These are phyloP conservation scores for Hyaena hyaena DNA, from an alignment of 2,113 vertebrate genomes.

Conservation along the genomic window DNA sequence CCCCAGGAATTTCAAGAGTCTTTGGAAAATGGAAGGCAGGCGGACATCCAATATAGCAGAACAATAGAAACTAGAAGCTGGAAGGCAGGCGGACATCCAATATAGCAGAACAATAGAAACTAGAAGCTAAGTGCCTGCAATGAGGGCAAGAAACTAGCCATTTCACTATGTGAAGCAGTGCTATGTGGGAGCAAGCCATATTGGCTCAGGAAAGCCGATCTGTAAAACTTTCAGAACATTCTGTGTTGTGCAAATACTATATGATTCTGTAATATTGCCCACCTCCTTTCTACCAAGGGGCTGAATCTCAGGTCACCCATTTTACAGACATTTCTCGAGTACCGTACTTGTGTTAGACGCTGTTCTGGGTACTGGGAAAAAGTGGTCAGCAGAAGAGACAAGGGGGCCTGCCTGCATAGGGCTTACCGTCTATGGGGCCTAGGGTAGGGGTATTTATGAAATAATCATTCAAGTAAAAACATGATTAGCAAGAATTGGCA, in stretches of 20 bases:
- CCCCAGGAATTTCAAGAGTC: not conserved
- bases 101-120: not conserved
- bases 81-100: not conserved
- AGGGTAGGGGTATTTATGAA: not conserved
- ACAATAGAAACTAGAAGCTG: not conserved
- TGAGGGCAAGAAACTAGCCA: not conserved
- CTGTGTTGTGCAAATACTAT: not conserved
- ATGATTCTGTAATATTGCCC: not conserved
- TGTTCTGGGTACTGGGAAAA: not conserved
- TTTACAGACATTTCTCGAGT: not conserved
- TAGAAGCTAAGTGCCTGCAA: not conserved
- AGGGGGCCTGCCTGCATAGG: not conserved
- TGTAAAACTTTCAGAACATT: not conserved
- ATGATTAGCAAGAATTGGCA: not conserved
- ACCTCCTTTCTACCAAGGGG: not conserved
- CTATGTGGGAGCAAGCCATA: not conserved
- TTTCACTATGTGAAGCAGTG: not conserved
- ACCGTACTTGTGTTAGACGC: not conserved
- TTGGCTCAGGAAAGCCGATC: not conserved
- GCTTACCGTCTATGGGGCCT: not conserved
- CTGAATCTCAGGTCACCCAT: not conserved
- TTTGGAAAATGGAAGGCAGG: not conserved
- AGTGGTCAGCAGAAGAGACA: not conserved
- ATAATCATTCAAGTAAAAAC: not conserved
- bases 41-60: not conserved